Base-by-base conservation (phyloP, 92 coral and sea anemone species). In the Chrysogorgia sp. region DNA sequence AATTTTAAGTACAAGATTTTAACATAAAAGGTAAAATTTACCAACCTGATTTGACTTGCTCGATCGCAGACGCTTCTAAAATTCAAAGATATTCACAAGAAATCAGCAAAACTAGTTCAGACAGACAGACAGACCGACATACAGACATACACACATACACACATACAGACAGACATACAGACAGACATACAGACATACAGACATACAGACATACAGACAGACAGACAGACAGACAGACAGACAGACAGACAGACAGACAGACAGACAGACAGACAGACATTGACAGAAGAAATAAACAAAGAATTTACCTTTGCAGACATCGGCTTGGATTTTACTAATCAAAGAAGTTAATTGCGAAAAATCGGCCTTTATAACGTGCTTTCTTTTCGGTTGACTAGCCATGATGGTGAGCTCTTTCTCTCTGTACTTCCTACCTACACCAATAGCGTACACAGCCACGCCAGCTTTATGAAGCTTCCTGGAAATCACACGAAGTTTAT, bases 311-410 rank as follows among this genome's bases (percentile, higher is more conserved):
- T 28, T 71, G 23, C 78, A 71, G 33, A 53, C 78, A 0, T 50
- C 37, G 6, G 28, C n/a, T 53, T 71, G 63, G 43, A 71, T 29
- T 21, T 34, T 30, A 17, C 21, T 72, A 49, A 52, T 33, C 31
- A 72, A 10, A 10, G 64, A 13, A 2, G 10, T 34, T 49, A 72
- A 30, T 28, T 22, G 79, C 0, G 49, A 1, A 59, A 72, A 72
- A 12, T 34, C 79, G 40, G 23, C 79, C 22, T 58, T 72, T 34
- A 72, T 23, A 53, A 72, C 65, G 35, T 72, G 79, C 31, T 72
- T 56, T 2, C 15, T 23, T 40, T 72, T 56, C 0, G 79, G 79
- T 29, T 26, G 23, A 25, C 64, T 52, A 6, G 79, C 79, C 79
- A 53, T 72, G 6, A 22, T 41, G 7, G 7, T 31, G 49, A 72